Evolutionary conservation across 2,888 invertebrate species (phyloP).

Genomic region (Cryptophagus acutangulus): DNA sequence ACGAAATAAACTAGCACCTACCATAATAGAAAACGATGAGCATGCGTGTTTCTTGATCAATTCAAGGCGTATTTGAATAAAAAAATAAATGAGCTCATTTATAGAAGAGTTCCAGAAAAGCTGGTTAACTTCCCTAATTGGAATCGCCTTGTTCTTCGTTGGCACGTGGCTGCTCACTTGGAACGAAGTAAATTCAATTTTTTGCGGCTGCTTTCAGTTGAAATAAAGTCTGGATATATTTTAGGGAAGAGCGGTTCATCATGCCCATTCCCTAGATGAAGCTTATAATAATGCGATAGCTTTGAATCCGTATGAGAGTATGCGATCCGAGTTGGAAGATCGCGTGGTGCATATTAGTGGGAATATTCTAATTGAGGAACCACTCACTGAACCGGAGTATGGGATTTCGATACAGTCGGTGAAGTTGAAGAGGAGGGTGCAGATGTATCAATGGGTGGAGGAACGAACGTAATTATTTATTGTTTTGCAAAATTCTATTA

Average conservation of each 20-base stretch:
- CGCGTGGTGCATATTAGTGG: slow-evolving; percentile 75
- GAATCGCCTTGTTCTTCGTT: slow-evolving; percentile 59
- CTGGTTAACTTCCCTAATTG: slow-evolving; percentile 70
- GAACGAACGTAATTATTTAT: slow-evolving; percentile 56
- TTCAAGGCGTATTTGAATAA: too few relatives aligned
- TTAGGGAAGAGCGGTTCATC: slow-evolving; percentile 74
- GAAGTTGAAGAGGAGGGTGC: slow-evolving; percentile 77
- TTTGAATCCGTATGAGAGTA: slow-evolving; percentile 47
- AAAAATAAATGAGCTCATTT: slow-evolving; percentile 22
- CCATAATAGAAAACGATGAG: too few relatives aligned
- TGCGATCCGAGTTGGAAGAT: slow-evolving; percentile 63
- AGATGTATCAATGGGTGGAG: slow-evolving; percentile 94
- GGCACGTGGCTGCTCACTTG: slow-evolving; percentile 71
- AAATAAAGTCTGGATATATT: slow-evolving; percentile 21
- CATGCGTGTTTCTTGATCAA: too few relatives aligned
- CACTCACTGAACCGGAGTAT: slow-evolving; percentile 80
- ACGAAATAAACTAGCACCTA: too few relatives aligned
- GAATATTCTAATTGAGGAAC: slow-evolving; percentile 68
- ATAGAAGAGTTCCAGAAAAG: slow-evolving; percentile 60
- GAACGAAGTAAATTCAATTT: slow-evolving; percentile 66
- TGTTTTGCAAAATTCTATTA: not conserved
- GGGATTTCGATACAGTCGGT: slow-evolving; percentile 80
- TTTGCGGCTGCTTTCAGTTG: not conserved
- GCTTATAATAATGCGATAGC: slow-evolving; percentile 59
- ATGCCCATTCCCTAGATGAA: slow-evolving; percentile 74